Evolutionary conservation across 2,113 vertebrate species (phyloP).

Genomic region (Trogon surrucura): DNA sequence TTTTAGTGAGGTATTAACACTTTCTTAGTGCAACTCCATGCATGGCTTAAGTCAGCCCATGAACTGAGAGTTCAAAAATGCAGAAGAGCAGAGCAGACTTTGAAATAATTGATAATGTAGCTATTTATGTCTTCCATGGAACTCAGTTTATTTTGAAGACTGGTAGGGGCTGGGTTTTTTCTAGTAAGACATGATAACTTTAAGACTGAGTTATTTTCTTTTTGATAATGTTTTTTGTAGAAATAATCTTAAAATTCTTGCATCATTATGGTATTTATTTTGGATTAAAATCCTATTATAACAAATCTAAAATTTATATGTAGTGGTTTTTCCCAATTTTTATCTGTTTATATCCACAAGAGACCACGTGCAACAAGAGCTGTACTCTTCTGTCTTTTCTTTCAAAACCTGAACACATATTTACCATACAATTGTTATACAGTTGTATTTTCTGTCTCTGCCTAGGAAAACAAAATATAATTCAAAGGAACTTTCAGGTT

Average conservation of each 20-base stretch:
- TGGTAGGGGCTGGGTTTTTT: background rate
- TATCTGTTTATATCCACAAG: background rate
- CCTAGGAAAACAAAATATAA: background rate
- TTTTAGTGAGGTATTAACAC: background rate
- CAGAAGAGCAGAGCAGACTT: background rate
- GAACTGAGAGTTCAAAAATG: background rate
- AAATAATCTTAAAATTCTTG: background rate
- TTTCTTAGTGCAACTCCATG: background rate
- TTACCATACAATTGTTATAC: background rate
- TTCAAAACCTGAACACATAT: background rate
- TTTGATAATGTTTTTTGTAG: background rate
- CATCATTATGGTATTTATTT: background rate
- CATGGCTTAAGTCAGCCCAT: background rate
- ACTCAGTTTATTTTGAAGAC: background rate
- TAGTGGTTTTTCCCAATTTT: background rate
- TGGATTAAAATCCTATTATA: background rate
- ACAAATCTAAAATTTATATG: background rate
- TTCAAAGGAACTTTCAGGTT: background rate
- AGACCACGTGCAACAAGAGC: background rate
- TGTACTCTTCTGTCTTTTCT: background rate
- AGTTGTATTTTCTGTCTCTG: background rate
- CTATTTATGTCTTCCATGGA: background rate
- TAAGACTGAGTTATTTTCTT: background rate
- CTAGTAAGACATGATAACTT: background rate
- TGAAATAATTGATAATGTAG: background rate